Evolutionary conservation across 2,797 vertebrate genomes (phyloP).

Genomic region (Pelodytes ibericus): DNA sequence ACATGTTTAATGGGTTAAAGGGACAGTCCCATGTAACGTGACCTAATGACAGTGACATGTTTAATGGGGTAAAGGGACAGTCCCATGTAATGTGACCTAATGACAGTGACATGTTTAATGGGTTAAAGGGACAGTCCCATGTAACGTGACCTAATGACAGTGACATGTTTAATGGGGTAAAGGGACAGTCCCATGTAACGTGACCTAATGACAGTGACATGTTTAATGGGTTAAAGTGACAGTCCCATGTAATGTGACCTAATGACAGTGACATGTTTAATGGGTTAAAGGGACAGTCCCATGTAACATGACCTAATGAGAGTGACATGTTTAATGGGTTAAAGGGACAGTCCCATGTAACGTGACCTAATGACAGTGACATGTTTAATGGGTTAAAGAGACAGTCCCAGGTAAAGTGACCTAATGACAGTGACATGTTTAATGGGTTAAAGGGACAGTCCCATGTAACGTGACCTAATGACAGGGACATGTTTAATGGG

Average conservation of each 20-base stretch:
- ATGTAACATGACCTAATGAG: background rate
- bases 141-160: constrained; percentile 5
- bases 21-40: background rate
- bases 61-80: background rate
- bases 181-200: background rate
- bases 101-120: background rate
- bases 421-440: background rate
- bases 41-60: background rate
- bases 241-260: background rate
- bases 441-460: background rate
- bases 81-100: background rate
- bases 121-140: background rate
- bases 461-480: constrained; percentile 1
- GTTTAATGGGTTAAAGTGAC: background rate
- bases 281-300: constrained; percentile 7
- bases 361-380: background rate
- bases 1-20: background rate
- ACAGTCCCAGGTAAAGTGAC: background rate
- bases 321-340: background rate
- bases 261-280: constrained; percentile 1
- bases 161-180: background rate
- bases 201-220: background rate
- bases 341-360: background rate
- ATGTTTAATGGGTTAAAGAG: background rate
- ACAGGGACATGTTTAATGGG: background rate